Conservation (phyloP, 2,797 vertebrate genomes). For the Nannoperca australis region DNA sequence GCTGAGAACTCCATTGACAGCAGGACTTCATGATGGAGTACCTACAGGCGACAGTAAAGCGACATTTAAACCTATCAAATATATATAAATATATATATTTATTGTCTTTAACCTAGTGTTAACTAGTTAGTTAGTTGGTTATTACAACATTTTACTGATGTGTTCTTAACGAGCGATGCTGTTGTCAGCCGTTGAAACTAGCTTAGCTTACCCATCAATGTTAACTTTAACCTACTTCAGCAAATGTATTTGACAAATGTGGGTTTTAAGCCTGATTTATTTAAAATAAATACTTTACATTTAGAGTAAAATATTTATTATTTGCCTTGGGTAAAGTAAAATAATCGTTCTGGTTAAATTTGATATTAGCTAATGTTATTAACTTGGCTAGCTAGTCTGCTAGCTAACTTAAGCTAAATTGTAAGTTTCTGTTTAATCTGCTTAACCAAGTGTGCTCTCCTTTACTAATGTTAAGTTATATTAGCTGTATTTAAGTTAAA, state of each 20-base stretch:
- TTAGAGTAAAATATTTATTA: neutral
- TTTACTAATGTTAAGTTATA: neutral
- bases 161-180: neutral
- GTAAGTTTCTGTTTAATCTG: neutral
- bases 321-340: neutral
- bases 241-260: neutral
- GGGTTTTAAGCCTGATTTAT: neutral
- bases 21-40: conserved; percentile 89
- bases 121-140: too few relatives aligned
- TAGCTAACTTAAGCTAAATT: neutral
- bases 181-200: neutral
- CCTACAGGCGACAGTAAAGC: conserved; percentile 70
- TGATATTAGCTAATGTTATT: neutral
- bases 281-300: too few relatives aligned
- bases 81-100: neutral
- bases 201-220: neutral
- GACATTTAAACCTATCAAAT: neutral
- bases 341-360: neutral
- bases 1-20: conserved; percentile 84
- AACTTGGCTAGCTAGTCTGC: neutral
- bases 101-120: too few relatives aligned
- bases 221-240: neutral
- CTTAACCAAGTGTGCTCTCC: too few relatives aligned
- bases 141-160: neutral
- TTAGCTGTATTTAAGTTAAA: neutral